A percentile compares a stretch with the other conserved stretches of the same genome.
Evolutionary conservation across 2,113 vertebrate genomes (phyloP).

Genomic region (Glaucomys volans): DNA sequence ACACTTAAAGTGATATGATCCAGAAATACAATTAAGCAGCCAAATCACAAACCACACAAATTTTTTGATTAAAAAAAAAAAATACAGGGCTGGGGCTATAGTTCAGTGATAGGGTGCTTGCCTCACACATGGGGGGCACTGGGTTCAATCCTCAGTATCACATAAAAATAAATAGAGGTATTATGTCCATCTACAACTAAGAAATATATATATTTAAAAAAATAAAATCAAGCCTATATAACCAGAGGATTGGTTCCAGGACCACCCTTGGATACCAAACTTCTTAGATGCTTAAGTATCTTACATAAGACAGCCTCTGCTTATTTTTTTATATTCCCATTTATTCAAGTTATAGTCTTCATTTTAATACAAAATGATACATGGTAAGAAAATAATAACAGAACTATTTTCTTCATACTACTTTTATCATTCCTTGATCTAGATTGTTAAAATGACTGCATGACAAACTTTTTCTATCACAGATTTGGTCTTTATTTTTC

Average conservation of each 20-base stretch:
- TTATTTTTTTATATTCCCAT: neutral
- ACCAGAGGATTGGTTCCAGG: neutral
- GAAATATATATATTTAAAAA: too few relatives aligned
- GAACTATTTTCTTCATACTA: neutral
- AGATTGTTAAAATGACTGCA: neutral
- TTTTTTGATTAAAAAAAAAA: neutral
- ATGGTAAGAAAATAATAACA: conserved; percentile 42
- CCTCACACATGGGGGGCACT: too few relatives aligned
- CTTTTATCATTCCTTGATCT: conserved; percentile 53
- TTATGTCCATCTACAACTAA: too few relatives aligned
- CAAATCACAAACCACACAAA: conserved; percentile 50
- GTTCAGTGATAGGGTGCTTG: too few relatives aligned
- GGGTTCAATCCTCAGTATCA: too few relatives aligned
- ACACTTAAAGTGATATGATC: conserved; percentile 23
- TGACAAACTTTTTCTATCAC: conserved; percentile 36
- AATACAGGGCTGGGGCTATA: too few relatives aligned
- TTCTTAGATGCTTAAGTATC: neutral
- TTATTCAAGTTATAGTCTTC: conserved; percentile 25
- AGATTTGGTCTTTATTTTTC: neutral
- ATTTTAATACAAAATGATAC: neutral
- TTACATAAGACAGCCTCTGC: neutral
- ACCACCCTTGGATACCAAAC: too few relatives aligned
- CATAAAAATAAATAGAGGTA: too few relatives aligned
- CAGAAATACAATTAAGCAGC: conserved; percentile 47
- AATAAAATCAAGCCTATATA: neutral